Evolutionary conservation across 2,113 vertebrate genomes (phyloP), one percentile per base, ranked within the genome.

Genomic region (Triplophysa tibetana): DNA sequence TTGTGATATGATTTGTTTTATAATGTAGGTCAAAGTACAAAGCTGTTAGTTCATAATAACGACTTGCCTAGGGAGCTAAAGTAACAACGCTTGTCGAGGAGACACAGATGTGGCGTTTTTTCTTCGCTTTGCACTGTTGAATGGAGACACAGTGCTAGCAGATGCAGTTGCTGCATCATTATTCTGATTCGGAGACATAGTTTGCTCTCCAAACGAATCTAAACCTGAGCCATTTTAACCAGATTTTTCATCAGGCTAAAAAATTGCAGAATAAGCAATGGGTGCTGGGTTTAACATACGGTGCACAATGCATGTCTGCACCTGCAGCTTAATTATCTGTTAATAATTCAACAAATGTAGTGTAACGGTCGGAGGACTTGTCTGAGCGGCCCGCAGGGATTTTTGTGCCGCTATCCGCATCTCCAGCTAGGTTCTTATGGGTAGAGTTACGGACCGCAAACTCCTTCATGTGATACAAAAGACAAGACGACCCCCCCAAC

Each of bases 311-410:
- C 21, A 43, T 48, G 56, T 68, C 70, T 72, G 77, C 79, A 82
- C 79, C 85, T 86, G 72, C 68, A 78, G 70, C 63, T 85, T 76
- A 85, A 81, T 81, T 43, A 80, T 70, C 64, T 82, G 52, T 66
- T 76, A 56, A 77, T 86, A 72, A 79, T 82, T 41, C 69, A 65
- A 58, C 73, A 86, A 81, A 83, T 65, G 63, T 29, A 70, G 48
- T 75, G 66, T 33, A 68, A 76, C 29, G 61, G 24, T 17, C 45
- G 9, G 24, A 65, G 48, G 54, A 14, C 33, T 62, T 45, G 14
- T 64, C 69, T 72, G 38, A 13, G 50, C 48, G 14, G n/a, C 19
- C 19, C 74, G 38, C 48, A 17, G 52, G 61, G 65, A 58, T 54
- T 56, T 56, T 58, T 17, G 11, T 21, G 52, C n/a, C 56, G 38